Percentiles rank a stretch among this genome's conserved stretches.
These are phyloP conservation scores for Misgurnus anguillicaudatus DNA, from an alignment of 2,113 vertebrate species.

Conservation along the genomic window DNA sequence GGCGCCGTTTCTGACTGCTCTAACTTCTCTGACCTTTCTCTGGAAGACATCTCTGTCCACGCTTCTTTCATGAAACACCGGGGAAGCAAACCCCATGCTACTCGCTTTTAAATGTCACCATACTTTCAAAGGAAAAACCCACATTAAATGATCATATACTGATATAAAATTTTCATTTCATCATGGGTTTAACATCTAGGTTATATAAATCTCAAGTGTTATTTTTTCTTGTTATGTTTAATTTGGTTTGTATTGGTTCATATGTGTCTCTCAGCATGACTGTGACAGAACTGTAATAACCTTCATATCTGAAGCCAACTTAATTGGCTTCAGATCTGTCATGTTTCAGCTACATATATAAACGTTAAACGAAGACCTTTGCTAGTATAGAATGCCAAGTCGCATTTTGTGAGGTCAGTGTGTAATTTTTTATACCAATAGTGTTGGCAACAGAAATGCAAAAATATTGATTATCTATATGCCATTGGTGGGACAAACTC, in stretches of 20 bases:
- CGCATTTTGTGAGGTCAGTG: neutral
- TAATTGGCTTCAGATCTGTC: conserved; percentile 2
- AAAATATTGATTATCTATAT: too few species aligned
- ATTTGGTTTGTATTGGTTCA: neutral
- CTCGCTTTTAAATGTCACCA: conserved; percentile 62
- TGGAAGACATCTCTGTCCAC: conserved; percentile 55
- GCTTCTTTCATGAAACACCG: conserved; percentile 48
- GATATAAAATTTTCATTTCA: neutral
- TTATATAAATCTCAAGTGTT: neutral
- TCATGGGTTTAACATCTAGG: conserved; percentile 2
- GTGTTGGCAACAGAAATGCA: too few species aligned
- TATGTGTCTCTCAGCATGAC: neutral
- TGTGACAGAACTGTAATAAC: neutral
- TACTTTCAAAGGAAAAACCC: conserved; percentile 42
- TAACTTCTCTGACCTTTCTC: conserved; percentile 58
- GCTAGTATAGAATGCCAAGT: neutral
- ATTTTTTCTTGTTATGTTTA: neutral
- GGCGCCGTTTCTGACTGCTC: neutral
- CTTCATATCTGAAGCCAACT: neutral
- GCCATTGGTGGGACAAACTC: too few species aligned
- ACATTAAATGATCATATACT: neutral
- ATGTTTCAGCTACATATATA: neutral
- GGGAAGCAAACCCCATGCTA: conserved; percentile 29
- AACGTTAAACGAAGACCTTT: neutral
- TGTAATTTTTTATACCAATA: neutral